Evolutionary conservation across 2,113 vertebrate genomes (phyloP).

Genomic region (Leptosomus discolor): DNA sequence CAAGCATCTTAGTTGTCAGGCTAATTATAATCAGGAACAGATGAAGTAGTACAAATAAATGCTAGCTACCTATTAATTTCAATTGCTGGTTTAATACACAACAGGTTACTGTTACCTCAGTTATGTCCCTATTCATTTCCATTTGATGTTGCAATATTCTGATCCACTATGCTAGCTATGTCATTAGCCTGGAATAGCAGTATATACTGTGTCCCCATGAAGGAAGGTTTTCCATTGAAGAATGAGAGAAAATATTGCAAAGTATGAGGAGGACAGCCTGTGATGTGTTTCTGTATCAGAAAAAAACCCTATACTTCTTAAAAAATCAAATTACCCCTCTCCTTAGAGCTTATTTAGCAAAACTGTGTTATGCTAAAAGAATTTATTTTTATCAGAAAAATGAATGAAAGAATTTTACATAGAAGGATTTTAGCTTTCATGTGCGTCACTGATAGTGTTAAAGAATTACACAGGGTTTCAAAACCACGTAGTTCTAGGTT

Average conservation of each 20-base stretch:
- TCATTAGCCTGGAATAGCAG: neutral
- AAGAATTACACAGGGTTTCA: neutral
- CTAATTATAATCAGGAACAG: neutral
- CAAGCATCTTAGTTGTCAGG: neutral
- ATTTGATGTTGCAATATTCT: neutral
- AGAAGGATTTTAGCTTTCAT: neutral
- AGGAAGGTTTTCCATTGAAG: neutral
- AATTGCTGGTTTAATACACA: neutral
- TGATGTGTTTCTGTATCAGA: neutral
- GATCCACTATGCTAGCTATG: neutral
- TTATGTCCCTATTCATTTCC: neutral
- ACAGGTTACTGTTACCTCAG: neutral
- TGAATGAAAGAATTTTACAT: neutral
- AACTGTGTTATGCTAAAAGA: neutral
- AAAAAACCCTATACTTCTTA: neutral
- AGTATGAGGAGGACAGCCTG: neutral
- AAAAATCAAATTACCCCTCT: neutral
- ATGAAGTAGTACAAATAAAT: neutral
- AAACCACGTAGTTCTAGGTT: neutral
- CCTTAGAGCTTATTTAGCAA: neutral
- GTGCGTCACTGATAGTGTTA: neutral
- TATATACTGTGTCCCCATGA: neutral
- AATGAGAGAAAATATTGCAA: neutral
- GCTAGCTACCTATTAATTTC: neutral
- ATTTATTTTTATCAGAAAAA: neutral